These are phyloP conservation scores for Hystrix cristata DNA, from an alignment of 2,113 vertebrate genomes.

Conservation along the genomic window DNA sequence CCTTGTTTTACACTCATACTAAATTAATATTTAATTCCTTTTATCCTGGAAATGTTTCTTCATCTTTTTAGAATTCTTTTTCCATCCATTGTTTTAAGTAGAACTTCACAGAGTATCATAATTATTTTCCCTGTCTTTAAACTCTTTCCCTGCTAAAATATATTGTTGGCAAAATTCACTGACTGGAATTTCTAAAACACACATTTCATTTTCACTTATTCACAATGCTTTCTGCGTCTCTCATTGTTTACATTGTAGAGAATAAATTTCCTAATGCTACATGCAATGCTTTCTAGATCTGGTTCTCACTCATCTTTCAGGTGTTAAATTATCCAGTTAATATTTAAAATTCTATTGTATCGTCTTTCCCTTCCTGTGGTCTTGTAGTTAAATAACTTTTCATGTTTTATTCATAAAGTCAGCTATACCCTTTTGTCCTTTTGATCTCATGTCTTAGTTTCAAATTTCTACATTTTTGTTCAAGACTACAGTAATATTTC, in stretches of 20 bases:
- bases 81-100: not conserved
- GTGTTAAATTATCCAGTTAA: not conserved
- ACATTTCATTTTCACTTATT: not conserved
- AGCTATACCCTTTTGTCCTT: not conserved
- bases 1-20: not conserved
- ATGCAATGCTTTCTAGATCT: not conserved
- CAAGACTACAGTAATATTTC: not conserved
- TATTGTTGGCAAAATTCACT: not conserved
- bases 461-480: not conserved
- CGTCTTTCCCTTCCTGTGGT: not conserved
- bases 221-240: not conserved
- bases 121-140: not conserved
- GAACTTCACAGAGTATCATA: not conserved
- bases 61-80: not conserved
- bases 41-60: not conserved
- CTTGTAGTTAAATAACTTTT: constrained; percentile 9
- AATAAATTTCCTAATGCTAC: not conserved
- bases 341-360: not conserved
- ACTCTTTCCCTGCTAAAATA: not conserved
- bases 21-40: not conserved
- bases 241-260: not conserved
- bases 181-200: not conserved
- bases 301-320: not conserved
- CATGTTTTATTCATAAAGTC: constrained; percentile 26
- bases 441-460: not conserved